Evolutionary conservation across 2,797 vertebrate species (phyloP).

Genomic region (Pempheris klunzingeri): DNA sequence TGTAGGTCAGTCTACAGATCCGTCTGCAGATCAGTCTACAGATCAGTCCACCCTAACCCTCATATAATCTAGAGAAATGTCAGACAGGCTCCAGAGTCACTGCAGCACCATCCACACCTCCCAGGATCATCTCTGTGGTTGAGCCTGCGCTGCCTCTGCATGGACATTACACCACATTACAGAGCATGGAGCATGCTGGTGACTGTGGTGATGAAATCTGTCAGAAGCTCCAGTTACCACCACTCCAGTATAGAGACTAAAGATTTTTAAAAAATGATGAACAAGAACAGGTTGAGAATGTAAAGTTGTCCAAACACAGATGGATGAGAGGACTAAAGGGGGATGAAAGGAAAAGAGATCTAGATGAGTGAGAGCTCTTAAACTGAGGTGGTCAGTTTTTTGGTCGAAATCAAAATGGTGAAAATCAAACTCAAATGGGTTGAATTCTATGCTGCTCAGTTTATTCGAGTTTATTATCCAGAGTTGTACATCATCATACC

Average conservation of each 20-base stretch:
- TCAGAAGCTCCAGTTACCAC: not conserved
- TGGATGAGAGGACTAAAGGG: no score
- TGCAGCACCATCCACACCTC: no score
- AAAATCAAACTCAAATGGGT: not conserved
- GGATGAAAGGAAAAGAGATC: not conserved
- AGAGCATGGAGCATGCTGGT: not conserved
- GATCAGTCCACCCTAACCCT: no score
- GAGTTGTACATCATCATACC: not conserved
- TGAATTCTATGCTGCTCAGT: not conserved
- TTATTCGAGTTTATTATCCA: not conserved
- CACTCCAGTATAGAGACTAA: not conserved
- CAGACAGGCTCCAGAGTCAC: no score
- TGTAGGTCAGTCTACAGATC: no score
- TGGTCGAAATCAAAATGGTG: not conserved
- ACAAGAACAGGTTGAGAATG: not conserved
- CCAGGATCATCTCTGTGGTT: no score
- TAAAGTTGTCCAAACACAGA: not conserved
- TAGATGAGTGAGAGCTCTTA: not conserved
- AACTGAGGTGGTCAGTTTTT: not conserved
- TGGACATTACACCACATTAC: conserved; percentile 43
- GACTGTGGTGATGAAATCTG: not conserved
- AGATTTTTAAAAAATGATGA: not conserved
- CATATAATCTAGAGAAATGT: no score
- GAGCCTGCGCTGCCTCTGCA: conserved; percentile 39
- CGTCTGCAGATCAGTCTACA: no score